Evolutionary conservation across 2,113 vertebrate species (phyloP), one percentile per base, ranked within the genome.

Genomic region (Gopherus evgoodei): DNA sequence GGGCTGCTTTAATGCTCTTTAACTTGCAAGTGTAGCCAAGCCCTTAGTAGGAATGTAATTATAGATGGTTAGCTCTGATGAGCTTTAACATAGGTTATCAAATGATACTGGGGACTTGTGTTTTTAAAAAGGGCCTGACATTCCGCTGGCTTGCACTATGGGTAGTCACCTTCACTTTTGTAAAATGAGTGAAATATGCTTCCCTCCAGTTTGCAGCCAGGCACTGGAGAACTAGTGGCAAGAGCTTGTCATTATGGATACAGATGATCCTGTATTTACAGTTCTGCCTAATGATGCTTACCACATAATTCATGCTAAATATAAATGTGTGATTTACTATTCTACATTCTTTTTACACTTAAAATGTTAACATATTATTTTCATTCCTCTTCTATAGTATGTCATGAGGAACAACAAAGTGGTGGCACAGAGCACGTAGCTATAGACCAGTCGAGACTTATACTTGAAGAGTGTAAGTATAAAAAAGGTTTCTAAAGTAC

Each of bases 391-490:
- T 86, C 84, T 85, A 35, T 83, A 83, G 78, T 76, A 21, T 79
- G 59, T 91, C 80, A 69, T 42, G 47, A 47, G 50, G 88, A 86
- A n/a, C 50, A 93, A 29, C 38, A 2, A 31, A 44, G 4, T 1
- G 16, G 47, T 62, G 50, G 14, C 79, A 10, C 38, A 89, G 35
- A 89, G 80, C 42, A 79, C 11, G 1, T 0, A 7, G 47, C 38
- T 44, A 19, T 0, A 0, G 69, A 38, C 82, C 49, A 8, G 53
- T 65, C 54, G 12, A 88, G 6, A 92, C 12, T 95, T 62, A 1
- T 95, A 83, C 54, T 49, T 84, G 85, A 90, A 75, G 97, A 96
- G 49, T 13, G 96, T 97, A 89, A 96, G 97, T 97, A 87, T 83
- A 25, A 91, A 86, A 72, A 86, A 19, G 35, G 31, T 52, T 87